These are phyloP conservation scores for Psilanteris sp. DNA, from an alignment of 1,140 invertebrate species.

Conservation along the genomic window DNA sequence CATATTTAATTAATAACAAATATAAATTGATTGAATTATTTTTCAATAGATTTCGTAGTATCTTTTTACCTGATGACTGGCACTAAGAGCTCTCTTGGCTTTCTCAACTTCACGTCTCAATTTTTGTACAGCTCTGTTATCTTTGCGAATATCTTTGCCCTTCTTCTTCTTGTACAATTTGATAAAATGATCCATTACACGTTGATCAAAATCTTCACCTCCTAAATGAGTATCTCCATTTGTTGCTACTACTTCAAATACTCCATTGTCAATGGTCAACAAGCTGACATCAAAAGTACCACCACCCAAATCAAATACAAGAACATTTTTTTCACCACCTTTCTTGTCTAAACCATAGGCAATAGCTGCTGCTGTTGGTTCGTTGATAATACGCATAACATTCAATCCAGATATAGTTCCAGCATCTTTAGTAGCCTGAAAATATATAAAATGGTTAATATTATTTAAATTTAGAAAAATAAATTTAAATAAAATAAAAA, in stretches of 20 bases:
- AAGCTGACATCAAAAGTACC: conserved; percentile 99
- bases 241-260: conserved; percentile 95
- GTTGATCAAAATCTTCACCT: conserved; percentile 99
- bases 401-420: conserved; percentile 94
- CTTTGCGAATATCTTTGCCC: conserved; percentile 97
- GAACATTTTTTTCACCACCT: conserved; percentile 98
- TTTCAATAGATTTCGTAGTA: no score
- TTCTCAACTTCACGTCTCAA: conserved; percentile 98
- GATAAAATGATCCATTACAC: conserved; percentile 99
- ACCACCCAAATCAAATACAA: conserved; percentile 99
- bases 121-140: conserved; percentile 97
- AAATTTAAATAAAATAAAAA: no score
- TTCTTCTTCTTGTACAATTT: conserved; percentile 99
- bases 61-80: conserved; percentile 88
- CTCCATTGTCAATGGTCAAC: conserved; percentile 99
- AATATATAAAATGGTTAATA: no score
- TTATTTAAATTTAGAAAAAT: no score
- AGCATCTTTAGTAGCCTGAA: conserved; percentile 94
- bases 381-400: conserved; percentile 99
- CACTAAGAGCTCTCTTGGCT: conserved; percentile 96
- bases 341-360: conserved; percentile 99
- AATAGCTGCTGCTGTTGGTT: conserved; percentile 99
- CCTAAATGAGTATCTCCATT: conserved; percentile 99
- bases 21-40: no score
- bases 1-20: no score